These are phyloP conservation scores for Machimus atricapillus DNA, from an alignment of 2,888 invertebrate genomes.

Conservation along the genomic window DNA sequence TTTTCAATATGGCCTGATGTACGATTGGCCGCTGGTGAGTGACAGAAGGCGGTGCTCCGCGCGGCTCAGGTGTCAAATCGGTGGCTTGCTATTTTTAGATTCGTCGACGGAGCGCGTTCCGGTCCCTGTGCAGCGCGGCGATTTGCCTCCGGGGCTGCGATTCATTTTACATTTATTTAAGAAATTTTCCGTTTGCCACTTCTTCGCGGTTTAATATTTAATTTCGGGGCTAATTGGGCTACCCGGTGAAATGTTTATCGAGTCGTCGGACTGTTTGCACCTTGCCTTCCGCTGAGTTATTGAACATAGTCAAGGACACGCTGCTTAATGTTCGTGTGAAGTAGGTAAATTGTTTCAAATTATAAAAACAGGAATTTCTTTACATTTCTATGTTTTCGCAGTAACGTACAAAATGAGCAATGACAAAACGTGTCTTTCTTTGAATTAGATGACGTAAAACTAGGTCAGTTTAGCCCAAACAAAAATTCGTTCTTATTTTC, in stretches of 20 bases:
- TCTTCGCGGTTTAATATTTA: not conserved
- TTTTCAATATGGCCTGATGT: conserved; percentile 57
- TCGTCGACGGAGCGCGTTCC: not conserved
- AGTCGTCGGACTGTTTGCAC: not conserved
- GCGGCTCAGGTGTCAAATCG: conserved; percentile 16
- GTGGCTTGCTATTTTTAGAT: conserved; percentile 36
- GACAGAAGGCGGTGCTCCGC: conserved; percentile 51
- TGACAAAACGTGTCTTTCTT: not conserved
- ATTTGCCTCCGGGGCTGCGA: not conserved
- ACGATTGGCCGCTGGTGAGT: conserved; percentile 52
- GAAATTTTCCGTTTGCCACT: not conserved
- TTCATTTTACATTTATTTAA: not conserved
- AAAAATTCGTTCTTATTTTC: no score
- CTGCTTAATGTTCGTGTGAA: not conserved
- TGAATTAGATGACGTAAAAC: not conserved
- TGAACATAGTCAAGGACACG: not conserved
- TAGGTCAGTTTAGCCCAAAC: no score
- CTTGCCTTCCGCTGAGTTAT: not conserved
- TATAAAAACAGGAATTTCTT: not conserved
- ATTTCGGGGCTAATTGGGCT: not conserved
- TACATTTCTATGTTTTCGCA: not conserved
- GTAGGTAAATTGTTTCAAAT: not conserved
- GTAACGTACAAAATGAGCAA: not conserved
- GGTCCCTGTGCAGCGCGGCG: not conserved
- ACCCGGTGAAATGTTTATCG: not conserved